phyloP scores from a whole-genome alignment of 1,140 invertebrate species.

The Zaprionus capensis region DNA sequence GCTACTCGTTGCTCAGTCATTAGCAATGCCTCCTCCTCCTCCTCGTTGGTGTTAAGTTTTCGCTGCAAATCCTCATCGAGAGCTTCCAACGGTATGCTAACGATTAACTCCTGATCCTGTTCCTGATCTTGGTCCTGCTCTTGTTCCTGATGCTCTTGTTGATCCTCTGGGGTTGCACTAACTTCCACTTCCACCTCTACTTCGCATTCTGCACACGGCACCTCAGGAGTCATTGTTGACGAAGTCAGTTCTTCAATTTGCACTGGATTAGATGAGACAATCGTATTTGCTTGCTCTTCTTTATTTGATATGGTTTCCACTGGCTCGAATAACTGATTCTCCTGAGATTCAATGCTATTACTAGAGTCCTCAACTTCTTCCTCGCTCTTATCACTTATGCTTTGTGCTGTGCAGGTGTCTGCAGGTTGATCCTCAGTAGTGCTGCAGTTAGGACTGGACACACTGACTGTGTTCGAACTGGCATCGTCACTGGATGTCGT shows the following conservation, averaged over 20 bases:
- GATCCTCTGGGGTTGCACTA: constrained; percentile 1
- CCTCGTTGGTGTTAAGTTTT: constrained; percentile 29
- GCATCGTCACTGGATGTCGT: background rate
- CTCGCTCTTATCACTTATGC: background rate
- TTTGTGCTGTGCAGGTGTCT: background rate
- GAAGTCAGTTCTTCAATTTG: constrained; percentile 56
- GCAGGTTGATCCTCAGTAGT: background rate
- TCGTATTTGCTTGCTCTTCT: background rate
- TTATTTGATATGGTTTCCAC: constrained; percentile 5
- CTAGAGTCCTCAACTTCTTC: background rate
- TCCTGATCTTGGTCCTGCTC: too few species aligned
- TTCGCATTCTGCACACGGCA: constrained; percentile 1
- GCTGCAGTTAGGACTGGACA: background rate
- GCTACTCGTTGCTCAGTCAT: background rate
- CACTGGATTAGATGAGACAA: constrained; percentile 10
- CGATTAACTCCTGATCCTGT: constrained; percentile 49
- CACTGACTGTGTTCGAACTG: background rate
- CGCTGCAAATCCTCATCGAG: constrained; percentile 60
- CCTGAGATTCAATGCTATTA: background rate
- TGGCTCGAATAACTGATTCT: background rate
- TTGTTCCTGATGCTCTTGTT: background rate
- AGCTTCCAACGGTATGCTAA: constrained; percentile 62
- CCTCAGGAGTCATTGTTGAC: constrained; percentile 19
- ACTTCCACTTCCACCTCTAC: constrained; percentile 7
- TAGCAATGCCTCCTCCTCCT: background rate